These are phyloP conservation scores for Clarias magur DNA, from an alignment of 2,113 vertebrate genomes.

Conservation along the genomic window DNA sequence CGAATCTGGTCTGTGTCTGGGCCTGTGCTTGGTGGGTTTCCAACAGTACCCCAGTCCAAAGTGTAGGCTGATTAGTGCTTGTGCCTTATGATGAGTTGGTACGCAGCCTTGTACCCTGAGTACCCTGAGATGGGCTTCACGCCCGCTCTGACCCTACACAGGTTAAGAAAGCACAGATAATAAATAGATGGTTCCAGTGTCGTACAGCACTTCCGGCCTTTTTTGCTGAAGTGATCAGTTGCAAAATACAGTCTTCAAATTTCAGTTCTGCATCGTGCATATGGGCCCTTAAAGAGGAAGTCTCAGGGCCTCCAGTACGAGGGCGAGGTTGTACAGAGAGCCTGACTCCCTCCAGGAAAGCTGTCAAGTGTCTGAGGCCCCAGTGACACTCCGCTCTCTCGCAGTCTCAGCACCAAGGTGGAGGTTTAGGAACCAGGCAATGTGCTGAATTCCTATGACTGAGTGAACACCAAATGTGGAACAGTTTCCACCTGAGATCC, in stretches of 20 bases:
- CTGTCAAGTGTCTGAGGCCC: background rate
- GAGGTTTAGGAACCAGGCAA: background rate
- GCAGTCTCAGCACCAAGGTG: background rate
- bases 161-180: too few relatives aligned
- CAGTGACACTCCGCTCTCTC: background rate
- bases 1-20: too few relatives aligned
- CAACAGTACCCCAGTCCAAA: too few relatives aligned
- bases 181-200: background rate
- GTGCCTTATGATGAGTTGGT: too few relatives aligned
- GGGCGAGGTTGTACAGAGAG: background rate
- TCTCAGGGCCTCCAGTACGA: background rate
- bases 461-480: background rate
- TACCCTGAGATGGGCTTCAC: too few relatives aligned
- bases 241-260: background rate
- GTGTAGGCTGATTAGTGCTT: too few relatives aligned
- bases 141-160: too few relatives aligned
- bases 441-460: background rate
- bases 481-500: background rate
- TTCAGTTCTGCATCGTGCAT: background rate
- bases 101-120: too few relatives aligned
- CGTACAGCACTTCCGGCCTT: background rate
- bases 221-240: background rate
- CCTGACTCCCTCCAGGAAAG: too few relatives aligned
- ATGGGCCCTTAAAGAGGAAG: background rate
- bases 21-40: too few relatives aligned